phyloP scores from a whole-genome alignment of 2,888 invertebrate species.

The Bimastos eiseni region DNA sequence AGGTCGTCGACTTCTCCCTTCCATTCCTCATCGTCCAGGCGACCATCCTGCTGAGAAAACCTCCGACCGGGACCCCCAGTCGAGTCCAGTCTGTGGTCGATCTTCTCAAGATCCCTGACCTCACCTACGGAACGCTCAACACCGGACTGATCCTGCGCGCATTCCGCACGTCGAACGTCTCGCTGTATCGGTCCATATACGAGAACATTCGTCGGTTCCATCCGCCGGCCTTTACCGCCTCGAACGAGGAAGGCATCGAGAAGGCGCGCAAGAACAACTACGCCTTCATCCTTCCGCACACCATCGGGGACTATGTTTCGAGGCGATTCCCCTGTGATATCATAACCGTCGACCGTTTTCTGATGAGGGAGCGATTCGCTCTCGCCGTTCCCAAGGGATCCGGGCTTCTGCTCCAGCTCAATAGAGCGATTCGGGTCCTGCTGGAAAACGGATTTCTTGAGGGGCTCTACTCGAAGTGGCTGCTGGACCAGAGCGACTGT shows the following conservation, averaged over 20 bases:
- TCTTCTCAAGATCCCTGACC: slow-evolving; percentile 35
- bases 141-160: slow-evolving; percentile 40
- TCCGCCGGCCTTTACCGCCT: slow-evolving; percentile 39
- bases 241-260: slow-evolving; percentile 44
- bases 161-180: slow-evolving; percentile 40
- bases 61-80: slow-evolving; percentile 29
- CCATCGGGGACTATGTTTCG: slow-evolving; percentile 43
- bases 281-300: slow-evolving; percentile 44
- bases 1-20: slow-evolving; percentile 42
- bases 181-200: slow-evolving; percentile 37
- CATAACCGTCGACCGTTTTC: slow-evolving; percentile 39
- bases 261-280: slow-evolving; percentile 35
- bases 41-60: slow-evolving; percentile 38
- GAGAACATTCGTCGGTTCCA: slow-evolving; percentile 35
- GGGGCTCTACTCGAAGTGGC: slow-evolving; percentile 40
- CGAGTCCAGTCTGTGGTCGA: slow-evolving; percentile 27
- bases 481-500: slow-evolving; percentile 37
- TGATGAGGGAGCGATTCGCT: slow-evolving; percentile 39
- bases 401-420: slow-evolving; percentile 37
- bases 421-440: slow-evolving; percentile 36
- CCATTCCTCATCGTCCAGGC: slow-evolving; percentile 42
- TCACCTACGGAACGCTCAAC: slow-evolving; percentile 42
- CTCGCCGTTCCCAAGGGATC: slow-evolving; percentile 43
- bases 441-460: slow-evolving; percentile 39
- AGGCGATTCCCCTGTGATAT: slow-evolving; percentile 43